Percentiles rank a stretch among this genome's conserved stretches.
Conservation (phyloP, 92 coral and sea anemone genomes). For the Zoanthus sansibaricus region DNA sequence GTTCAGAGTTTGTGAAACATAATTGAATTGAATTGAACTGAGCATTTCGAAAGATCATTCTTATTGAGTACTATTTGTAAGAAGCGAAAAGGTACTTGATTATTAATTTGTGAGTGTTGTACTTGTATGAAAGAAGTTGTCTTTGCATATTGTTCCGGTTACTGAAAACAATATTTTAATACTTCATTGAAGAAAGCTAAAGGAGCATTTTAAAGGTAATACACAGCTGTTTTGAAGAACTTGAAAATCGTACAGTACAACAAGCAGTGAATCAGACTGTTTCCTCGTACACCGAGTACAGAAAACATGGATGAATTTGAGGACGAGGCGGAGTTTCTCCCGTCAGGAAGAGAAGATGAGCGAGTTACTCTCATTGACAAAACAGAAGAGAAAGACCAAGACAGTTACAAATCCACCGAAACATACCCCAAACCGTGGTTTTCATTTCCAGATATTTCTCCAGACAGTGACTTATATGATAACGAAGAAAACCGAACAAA, state of each 20-base stretch:
- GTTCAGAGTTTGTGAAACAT: conserved; percentile 28
- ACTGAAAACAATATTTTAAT: neutral
- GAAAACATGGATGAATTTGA: conserved; percentile 50
- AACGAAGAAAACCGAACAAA: conserved; percentile 56
- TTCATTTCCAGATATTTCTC: conserved; percentile 54
- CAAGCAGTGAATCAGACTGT: neutral
- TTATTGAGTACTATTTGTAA: neutral
- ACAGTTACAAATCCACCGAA: conserved; percentile 23
- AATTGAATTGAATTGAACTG: conserved; percentile 31
- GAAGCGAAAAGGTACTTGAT: neutral
- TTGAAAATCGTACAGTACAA: neutral
- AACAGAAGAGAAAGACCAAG: conserved; percentile 17
- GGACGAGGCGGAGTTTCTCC: conserved; percentile 11
- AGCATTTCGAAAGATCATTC: conserved; percentile 8
- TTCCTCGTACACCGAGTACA: neutral
- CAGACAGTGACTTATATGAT: conserved; percentile 33
- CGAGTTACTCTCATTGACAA: conserved; percentile 20
- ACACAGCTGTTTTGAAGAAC: neutral
- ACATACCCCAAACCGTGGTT: conserved; percentile 62
- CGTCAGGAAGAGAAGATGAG: conserved; percentile 20
- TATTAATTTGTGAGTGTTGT: neutral
- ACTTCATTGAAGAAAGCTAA: neutral
- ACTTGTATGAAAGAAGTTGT: neutral
- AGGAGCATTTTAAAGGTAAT: neutral
- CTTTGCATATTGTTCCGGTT: neutral